phyloP scores from a whole-genome alignment of 2,797 vertebrate species.

The Macroramphosus scolopax region DNA sequence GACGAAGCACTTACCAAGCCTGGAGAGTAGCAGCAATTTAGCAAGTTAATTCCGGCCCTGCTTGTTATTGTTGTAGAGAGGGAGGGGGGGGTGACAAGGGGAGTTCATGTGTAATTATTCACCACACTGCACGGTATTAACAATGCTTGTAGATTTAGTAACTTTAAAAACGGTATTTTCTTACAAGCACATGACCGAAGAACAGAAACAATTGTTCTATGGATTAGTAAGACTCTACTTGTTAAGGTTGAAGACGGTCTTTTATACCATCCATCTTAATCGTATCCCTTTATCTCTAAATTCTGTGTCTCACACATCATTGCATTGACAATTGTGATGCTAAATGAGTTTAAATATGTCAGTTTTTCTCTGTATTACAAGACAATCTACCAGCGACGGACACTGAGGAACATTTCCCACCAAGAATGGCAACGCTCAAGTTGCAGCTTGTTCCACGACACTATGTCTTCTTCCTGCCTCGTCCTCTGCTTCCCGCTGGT shows the following conservation, averaged over 20 bases:
- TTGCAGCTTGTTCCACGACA: neutral
- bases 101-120: conserved; percentile 6
- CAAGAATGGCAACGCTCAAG: neutral
- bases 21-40: conserved; percentile 10
- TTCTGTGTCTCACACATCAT: no score
- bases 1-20: conserved; percentile 17
- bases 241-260: neutral
- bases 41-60: conserved; percentile 17
- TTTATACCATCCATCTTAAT: neutral
- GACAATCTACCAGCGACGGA: neutral
- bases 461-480: conserved; percentile 61
- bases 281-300: no score
- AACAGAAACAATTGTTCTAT: no score
- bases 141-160: neutral
- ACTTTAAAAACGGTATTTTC: conserved; percentile 3
- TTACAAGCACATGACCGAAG: no score
- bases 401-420: neutral
- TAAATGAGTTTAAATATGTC: no score
- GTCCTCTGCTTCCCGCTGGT: conserved; percentile 46
- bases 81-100: neutral
- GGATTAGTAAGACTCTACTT: neutral
- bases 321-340: no score
- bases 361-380: neutral
- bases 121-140: conserved; percentile 4
- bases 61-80: conserved; percentile 10